Percentiles rank a stretch among this genome's conserved stretches.
phyloP scores from a whole-genome alignment of 37 sponge, comb jelly and placozoan species.

The Corticium candelabrum region DNA sequence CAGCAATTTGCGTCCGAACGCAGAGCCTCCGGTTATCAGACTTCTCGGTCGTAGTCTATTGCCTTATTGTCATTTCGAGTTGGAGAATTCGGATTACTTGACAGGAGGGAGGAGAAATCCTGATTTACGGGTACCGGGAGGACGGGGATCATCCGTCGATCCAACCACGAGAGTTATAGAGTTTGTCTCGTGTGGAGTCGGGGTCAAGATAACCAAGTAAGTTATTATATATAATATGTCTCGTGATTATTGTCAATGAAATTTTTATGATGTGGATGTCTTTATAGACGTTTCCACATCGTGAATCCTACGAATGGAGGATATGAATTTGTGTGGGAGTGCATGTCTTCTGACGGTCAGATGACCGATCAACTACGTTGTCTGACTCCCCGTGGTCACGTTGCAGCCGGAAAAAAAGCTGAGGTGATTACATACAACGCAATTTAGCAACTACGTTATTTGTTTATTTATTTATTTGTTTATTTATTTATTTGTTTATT shows the following conservation, averaged over 20 bases:
- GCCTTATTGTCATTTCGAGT: constrained; percentile 98
- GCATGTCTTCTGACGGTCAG: background rate
- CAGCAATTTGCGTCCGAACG: constrained; percentile 40
- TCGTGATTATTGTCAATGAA: background rate
- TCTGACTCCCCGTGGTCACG: constrained; percentile 47
- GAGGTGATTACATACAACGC: constrained; percentile 29
- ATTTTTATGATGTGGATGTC: too few relatives aligned
- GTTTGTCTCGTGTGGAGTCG: constrained; percentile 71
- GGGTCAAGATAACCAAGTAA: constrained; percentile 42
- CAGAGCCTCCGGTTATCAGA: constrained; percentile 43
- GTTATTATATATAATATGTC: too few relatives aligned
- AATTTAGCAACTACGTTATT: background rate
- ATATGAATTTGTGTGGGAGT: constrained; percentile 77
- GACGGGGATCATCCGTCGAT: constrained; percentile 24
- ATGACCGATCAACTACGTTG: constrained; percentile 40
- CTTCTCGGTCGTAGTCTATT: constrained; percentile 65
- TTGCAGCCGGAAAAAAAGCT: constrained; percentile 58
- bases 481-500: too few relatives aligned
- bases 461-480: too few relatives aligned
- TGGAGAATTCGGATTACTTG: constrained; percentile 80
- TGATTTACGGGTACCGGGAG: constrained; percentile 21
- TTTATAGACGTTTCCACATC: constrained; percentile 58
- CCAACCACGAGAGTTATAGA: constrained; percentile 70
- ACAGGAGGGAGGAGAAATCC: constrained; percentile 23
- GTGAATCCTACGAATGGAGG: constrained; percentile 72